phyloP scores from a whole-genome alignment of 2,797 vertebrate genomes.

The Petrocephalus schoutedeni region DNA sequence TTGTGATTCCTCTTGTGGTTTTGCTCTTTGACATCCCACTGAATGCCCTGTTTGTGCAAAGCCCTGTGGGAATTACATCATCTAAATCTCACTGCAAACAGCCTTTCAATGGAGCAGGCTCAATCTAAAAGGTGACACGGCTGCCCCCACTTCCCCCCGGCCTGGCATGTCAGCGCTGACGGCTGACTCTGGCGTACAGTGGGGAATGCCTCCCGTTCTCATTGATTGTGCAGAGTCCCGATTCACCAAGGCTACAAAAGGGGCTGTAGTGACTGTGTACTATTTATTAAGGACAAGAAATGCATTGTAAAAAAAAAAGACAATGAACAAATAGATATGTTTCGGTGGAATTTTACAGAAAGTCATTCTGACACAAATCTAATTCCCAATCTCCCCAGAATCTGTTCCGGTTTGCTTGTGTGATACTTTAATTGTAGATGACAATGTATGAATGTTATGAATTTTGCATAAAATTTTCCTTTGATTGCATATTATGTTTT shows the following conservation, averaged over 20 bases:
- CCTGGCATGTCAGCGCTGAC: neutral
- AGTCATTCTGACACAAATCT: neutral
- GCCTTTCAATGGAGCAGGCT: constrained; percentile 27
- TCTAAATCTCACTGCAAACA: constrained; percentile 30
- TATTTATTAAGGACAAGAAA: neutral
- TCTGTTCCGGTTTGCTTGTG: neutral
- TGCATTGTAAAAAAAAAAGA: neutral
- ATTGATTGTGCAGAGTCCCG: constrained; percentile 14
- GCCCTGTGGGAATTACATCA: constrained; percentile 29
- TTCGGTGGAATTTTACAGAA: neutral
- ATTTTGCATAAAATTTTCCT: neutral
- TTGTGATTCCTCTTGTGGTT: constrained; percentile 28
- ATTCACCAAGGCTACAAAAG: neutral
- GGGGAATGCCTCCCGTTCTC: neutral
- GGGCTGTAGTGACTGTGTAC: neutral
- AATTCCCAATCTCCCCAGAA: neutral
- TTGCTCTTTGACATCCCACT: constrained; percentile 26
- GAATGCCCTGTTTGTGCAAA: constrained; percentile 23
- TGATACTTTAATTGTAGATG: neutral
- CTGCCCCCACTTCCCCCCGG: neutral
- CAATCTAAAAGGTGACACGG: constrained; percentile 30
- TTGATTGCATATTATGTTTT: neutral
- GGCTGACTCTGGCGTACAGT: constrained; percentile 8
- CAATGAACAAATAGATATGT: neutral
- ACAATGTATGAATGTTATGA: neutral